A percentile compares a stretch with the other conserved stretches of the same genome.
phyloP scores from a whole-genome alignment of 1,140 invertebrate species.

The Nasonia vitripennis region DNA sequence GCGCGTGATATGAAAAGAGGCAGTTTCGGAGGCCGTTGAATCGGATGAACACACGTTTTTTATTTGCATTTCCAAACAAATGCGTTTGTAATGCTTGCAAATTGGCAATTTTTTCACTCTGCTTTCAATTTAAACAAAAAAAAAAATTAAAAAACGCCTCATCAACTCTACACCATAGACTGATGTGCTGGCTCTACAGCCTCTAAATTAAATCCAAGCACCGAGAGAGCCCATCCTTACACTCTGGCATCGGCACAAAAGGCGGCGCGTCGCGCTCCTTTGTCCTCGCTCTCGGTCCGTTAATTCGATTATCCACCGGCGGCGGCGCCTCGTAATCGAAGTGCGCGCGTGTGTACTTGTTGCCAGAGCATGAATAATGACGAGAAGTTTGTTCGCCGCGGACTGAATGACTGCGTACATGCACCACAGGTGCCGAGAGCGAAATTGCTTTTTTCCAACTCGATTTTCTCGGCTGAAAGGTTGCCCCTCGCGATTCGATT shows the following conservation, averaged over 20 bases:
- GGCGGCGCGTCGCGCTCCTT: background rate
- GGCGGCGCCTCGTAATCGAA: background rate
- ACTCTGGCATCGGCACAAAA: background rate
- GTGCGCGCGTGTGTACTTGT: background rate
- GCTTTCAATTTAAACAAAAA: too few species aligned
- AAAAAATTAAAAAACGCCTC: background rate
- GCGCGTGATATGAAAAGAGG: background rate
- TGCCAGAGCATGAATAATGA: background rate
- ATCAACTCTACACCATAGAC: too few species aligned
- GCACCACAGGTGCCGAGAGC: background rate
- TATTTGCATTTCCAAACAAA: too few species aligned
- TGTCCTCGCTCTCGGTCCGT: background rate
- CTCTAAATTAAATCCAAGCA: background rate
- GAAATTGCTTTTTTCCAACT: background rate
- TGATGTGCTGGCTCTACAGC: background rate
- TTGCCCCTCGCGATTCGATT: background rate
- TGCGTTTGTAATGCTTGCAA: too few species aligned
- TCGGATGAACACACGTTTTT: background rate
- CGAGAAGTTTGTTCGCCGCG: background rate
- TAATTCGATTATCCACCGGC: conserved; percentile 17
- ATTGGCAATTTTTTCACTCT: too few species aligned
- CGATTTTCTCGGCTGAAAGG: background rate
- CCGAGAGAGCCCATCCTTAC: background rate
- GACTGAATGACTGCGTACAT: background rate
- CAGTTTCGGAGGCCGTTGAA: background rate